Percentiles rank a stretch among this genome's conserved stretches.
phyloP scores from a whole-genome alignment of 2,888 invertebrate genomes.

The Neria commutata region DNA sequence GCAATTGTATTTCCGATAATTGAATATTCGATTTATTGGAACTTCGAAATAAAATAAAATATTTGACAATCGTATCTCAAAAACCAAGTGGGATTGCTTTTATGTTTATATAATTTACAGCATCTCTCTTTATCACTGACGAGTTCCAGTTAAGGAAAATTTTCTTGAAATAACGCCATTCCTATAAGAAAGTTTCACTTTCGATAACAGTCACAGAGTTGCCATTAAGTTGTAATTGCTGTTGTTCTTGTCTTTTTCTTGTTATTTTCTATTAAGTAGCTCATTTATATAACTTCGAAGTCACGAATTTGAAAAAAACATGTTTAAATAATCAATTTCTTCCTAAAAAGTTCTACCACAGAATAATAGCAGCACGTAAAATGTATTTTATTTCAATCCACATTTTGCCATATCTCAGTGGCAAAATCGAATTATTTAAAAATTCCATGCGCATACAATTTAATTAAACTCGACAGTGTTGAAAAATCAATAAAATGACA shows the following conservation, averaged over 20 bases:
- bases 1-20: no score
- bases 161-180: neutral
- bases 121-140: no score
- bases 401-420: neutral
- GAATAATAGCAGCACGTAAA: neutral
- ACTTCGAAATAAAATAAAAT: no score
- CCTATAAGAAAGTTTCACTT: no score
- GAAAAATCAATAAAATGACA: conserved; percentile 20
- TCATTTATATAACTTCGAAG: no score
- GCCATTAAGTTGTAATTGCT: no score
- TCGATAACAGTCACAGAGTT: no score
- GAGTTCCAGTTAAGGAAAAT: neutral
- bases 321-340: no score
- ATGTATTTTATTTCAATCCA: neutral
- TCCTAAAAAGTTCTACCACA: neutral
- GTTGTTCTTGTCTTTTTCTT: no score
- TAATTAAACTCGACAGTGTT: conserved; percentile 19
- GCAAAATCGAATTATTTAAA: conserved; percentile 3
- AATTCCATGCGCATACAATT: conserved; percentile 16
- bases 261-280: no score
- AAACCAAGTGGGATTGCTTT: neutral
- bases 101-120: neutral
- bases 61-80: neutral
- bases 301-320: no score
- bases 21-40: no score